Base-by-base conservation (phyloP, 2,113 vertebrate genomes). In the Galeopterus variegatus region DNA sequence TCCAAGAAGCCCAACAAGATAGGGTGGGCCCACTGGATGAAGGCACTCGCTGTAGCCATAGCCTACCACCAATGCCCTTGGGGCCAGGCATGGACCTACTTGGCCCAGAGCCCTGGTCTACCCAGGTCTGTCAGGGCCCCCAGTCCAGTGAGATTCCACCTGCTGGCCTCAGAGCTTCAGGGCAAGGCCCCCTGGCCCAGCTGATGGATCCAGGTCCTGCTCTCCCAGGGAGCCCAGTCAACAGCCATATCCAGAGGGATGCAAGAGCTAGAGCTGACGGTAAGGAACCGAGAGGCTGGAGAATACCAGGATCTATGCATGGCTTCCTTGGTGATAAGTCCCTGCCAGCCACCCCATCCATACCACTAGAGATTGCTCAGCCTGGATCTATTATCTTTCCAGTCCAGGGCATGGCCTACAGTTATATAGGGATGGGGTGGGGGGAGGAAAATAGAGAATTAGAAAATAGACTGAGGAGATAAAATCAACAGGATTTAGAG, bases 51-150 rank as follows among this genome's bases (percentile, higher is more conserved):
- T 98, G 98, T 77, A 99, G 98, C 97, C 99, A 98, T 72, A 98
- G 99, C 97, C 98, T 99, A 60, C 98, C 99, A 67, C 93, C 99
- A 83, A 98, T 99, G 98, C 98, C 98, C 15, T 98, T 99, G 23
- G 90, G 98, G 41, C 99, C 98, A 6, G 98, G 99, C 96, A 98
- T 99, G 98, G 99, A 99, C 96, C 98, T 98, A 28, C 99, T 99
- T 96, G 99, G 98, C 0, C 97, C 98, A 86, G 98, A 98, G n/a
- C 96, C 98, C 97, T 98, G 98, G 92, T 95, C 98, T 79, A 98
- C 98, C 82, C 98, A 97, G 3, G 24, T 92, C 45, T 97, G 93
- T 88, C 95, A 98, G 97, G 96, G 96, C 50, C 75, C 82, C 79
- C 0, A 67, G 36, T 79, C 97, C 96, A 94, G 31, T 85, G 98